phyloP scores from a whole-genome alignment of 2,888 invertebrate species.

The Idaea straminata region DNA sequence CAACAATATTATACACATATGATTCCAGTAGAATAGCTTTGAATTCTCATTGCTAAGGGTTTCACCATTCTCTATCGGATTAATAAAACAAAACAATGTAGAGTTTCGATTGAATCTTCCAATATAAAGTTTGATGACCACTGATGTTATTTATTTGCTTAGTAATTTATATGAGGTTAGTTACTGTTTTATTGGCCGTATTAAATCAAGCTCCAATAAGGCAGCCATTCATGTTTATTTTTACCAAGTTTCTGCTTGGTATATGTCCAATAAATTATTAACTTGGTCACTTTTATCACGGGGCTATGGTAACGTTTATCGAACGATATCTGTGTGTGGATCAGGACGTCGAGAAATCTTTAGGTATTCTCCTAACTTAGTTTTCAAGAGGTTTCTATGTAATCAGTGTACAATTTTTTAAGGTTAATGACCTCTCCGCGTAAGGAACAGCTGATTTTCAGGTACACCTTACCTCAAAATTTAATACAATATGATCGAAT shows the following conservation, averaged over 20 bases:
- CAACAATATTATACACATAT: too few relatives aligned
- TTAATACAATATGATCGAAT: too few relatives aligned
- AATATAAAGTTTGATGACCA: slow-evolving; percentile 73
- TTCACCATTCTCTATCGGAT: slow-evolving; percentile 17
- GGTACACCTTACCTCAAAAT: too few relatives aligned
- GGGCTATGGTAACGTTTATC: slow-evolving; percentile 67
- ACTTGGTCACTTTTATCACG: slow-evolving; percentile 78
- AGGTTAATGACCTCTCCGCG: too few relatives aligned
- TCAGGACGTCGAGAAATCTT: slow-evolving; percentile 15
- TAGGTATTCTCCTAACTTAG: too few relatives aligned
- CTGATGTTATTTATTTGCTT: slow-evolving; percentile 78
- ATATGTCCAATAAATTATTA: slow-evolving; percentile 77
- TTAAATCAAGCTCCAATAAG: slow-evolving; percentile 80
- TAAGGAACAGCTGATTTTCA: too few relatives aligned
- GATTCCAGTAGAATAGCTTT: too few relatives aligned
- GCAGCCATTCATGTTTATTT: slow-evolving; percentile 80
- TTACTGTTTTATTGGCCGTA: slow-evolving; percentile 78
- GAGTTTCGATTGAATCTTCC: slow-evolving; percentile 47
- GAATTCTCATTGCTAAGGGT: too few relatives aligned
- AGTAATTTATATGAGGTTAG: slow-evolving; percentile 80
- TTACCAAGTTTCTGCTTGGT: slow-evolving; percentile 78
- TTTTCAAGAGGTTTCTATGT: too few relatives aligned
- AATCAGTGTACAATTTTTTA: too few relatives aligned
- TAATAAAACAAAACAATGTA: slow-evolving; percentile 43
- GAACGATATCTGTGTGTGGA: slow-evolving; percentile 57